Conservation (phyloP, 2,888 invertebrate genomes). For the Tiliacea citrago region DNA sequence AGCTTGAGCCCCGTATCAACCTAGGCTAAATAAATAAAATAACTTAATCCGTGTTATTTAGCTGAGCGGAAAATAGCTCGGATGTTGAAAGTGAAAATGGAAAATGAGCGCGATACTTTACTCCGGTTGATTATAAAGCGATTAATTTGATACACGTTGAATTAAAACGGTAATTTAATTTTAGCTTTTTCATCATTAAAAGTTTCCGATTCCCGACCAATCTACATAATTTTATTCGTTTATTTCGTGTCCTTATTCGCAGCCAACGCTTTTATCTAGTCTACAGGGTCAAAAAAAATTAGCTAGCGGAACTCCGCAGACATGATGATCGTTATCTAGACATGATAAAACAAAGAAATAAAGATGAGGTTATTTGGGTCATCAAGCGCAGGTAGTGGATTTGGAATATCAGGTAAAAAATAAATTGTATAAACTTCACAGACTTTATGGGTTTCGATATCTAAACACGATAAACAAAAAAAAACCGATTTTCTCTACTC, state of each 20-base stretch:
- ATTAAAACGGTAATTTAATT: neutral
- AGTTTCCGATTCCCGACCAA: neutral
- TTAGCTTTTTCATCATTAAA: neutral
- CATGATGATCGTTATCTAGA: no score
- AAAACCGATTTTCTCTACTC: no score
- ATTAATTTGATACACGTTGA: neutral
- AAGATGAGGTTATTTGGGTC: no score
- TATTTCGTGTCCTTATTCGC: neutral
- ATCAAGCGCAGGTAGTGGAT: no score
- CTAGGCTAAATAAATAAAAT: conserved; percentile 55
- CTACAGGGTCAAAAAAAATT: no score
- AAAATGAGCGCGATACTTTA: conserved; percentile 37
- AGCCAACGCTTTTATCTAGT: no score
- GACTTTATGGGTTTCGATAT: no score
- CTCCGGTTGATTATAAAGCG: neutral
- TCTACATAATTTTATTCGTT: neutral
- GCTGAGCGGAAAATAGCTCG: conserved; percentile 40
- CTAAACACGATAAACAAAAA: no score
- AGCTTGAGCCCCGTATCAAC: conserved; percentile 42
- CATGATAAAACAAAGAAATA: no score
- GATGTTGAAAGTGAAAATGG: conserved; percentile 46
- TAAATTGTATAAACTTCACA: no score
- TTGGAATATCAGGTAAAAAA: no score
- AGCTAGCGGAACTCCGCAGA: no score
- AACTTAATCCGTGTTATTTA: conserved; percentile 55